Conservation (phyloP, 2,113 vertebrate species). For the Spermophilus dauricus region DNA sequence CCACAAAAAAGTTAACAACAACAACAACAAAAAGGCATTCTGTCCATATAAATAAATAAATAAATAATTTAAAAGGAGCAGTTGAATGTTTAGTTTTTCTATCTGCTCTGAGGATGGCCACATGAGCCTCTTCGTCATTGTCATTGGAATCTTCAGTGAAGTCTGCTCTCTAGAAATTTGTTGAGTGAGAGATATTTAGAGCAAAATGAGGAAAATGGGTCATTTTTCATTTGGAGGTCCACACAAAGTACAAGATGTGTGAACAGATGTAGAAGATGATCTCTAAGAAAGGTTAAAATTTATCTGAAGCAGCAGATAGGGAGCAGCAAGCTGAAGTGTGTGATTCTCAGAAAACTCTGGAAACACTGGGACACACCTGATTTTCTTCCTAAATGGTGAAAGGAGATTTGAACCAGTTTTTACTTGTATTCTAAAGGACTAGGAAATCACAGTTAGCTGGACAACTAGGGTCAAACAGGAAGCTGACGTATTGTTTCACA, state of each 20-base stretch:
- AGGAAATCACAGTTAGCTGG: background rate
- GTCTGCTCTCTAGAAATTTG: background rate
- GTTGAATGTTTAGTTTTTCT: conserved; percentile 15
- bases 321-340: background rate
- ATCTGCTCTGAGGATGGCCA: background rate
- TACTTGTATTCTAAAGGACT: background rate
- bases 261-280: background rate
- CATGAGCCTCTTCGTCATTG: background rate
- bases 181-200: background rate
- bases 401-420: background rate
- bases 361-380: background rate
- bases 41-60: too few relatives aligned
- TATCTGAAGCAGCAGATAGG: background rate
- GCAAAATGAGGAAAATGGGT: background rate
- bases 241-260: background rate
- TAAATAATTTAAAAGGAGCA: background rate
- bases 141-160: background rate
- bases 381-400: background rate
- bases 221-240: background rate
- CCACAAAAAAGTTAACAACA: too few relatives aligned
- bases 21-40: too few relatives aligned
- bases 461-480: background rate
- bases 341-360: conserved; percentile 22
- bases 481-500: background rate
- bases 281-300: background rate